A percentile compares a stretch with the other conserved stretches of the same genome.
Conservation (phyloP, 53 echinoderm and acorn worm genomes). For the Luidia sarsii region DNA sequence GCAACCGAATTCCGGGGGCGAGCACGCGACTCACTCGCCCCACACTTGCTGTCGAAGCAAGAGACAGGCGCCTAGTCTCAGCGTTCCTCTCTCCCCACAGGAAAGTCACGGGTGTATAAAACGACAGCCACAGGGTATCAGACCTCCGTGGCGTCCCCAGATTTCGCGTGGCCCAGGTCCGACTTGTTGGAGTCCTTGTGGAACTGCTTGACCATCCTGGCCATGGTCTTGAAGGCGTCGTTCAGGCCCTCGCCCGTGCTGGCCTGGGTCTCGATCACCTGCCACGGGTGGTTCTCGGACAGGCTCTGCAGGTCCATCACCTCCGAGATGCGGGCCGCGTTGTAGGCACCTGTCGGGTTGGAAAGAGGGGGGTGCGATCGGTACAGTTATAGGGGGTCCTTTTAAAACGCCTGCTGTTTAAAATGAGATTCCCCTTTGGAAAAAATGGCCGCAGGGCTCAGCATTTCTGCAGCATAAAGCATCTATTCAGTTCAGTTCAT, state of each 20-base stretch:
- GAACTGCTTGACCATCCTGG: conserved; percentile 93
- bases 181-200: conserved; percentile 81
- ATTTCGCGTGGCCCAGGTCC: conserved; percentile 46
- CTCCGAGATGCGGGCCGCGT: conserved; percentile 75
- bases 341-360: conserved; percentile 70
- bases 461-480: too few species aligned
- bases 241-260: conserved; percentile 87
- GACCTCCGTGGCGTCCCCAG: conserved; percentile 42
- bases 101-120: too few species aligned
- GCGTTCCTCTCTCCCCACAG: neutral
- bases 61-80: too few species aligned
- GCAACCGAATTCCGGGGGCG: too few species aligned
- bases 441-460: too few species aligned
- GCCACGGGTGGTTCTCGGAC: conserved; percentile 78
- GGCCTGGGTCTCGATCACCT: conserved; percentile 81
- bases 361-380: too few species aligned
- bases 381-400: too few species aligned
- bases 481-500: too few species aligned
- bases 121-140: neutral
- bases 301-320: conserved; percentile 76
- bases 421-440: too few species aligned
- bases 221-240: conserved; percentile 83
- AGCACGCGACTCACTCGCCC: too few species aligned
- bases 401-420: neutral
- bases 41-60: too few species aligned